Percentiles rank a stretch among this genome's conserved stretches.
Evolutionary conservation across 2,113 vertebrate genomes (phyloP).

Genomic region (Rhinopomastus cyanomelas): DNA sequence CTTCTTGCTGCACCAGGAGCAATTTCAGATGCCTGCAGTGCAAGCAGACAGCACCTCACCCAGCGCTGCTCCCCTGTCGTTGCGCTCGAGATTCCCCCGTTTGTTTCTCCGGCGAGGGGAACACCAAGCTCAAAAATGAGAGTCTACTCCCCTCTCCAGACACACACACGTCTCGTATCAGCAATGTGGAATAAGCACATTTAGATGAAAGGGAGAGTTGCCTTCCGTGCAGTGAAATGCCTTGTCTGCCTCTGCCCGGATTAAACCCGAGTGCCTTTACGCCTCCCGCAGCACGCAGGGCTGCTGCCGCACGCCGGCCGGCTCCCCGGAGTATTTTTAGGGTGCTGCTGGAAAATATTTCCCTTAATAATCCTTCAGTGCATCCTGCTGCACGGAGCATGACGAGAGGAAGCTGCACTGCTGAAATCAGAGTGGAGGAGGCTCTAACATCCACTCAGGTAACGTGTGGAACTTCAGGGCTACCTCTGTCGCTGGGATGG

Average conservation of each 20-base stretch:
- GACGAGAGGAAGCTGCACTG: neutral
- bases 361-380: slow-evolving; percentile 14
- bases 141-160: slow-evolving; percentile 15
- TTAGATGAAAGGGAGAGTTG: slow-evolving; percentile 53
- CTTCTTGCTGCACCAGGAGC: slow-evolving; percentile 49
- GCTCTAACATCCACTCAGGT: neutral
- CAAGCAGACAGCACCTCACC: slow-evolving; percentile 71
- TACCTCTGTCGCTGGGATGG: neutral
- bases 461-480: neutral
- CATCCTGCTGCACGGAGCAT: neutral
- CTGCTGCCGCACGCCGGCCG: slow-evolving; percentile 35
- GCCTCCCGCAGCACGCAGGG: slow-evolving; percentile 15
- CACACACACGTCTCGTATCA: neutral
- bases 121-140: slow-evolving; percentile 17
- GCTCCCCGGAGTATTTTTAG: slow-evolving; percentile 30
- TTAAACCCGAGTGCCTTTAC: slow-evolving; percentile 20
- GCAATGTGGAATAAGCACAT: slow-evolving; percentile 41
- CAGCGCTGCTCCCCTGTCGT: slow-evolving; percentile 28
- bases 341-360: slow-evolving; percentile 38
- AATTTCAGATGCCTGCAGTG: slow-evolving; percentile 62
- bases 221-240: slow-evolving; percentile 28
- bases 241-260: slow-evolving; percentile 48
- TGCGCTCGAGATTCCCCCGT: slow-evolving; percentile 1
- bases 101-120: slow-evolving; percentile 7
- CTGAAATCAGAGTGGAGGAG: neutral